Base-by-base conservation (phyloP, 1,140 invertebrate species). In the Pseudomyrmex pallidus region DNA sequence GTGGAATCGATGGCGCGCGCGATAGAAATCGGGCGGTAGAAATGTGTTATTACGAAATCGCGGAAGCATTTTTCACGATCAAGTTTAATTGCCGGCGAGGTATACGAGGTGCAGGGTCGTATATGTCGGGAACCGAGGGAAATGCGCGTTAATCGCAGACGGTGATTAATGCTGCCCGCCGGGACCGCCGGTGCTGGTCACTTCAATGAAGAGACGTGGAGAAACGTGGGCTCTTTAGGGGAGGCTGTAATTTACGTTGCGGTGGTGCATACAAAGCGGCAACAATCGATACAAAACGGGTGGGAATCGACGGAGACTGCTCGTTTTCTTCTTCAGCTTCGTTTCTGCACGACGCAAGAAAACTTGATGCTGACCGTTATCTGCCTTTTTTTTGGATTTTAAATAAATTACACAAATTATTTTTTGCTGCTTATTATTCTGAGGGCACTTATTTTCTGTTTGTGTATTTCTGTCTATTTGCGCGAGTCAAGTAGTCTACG, bases 101-200 rank as follows among this genome's bases (percentile, higher is more conserved):
- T 73, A 59, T 80, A 84, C 68, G 54, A 61, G 59, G 74, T 59
- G 20, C 50, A 59, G 76, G 20, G 46, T 10, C 64, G 50, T 57
- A 52, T 66, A 44, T 74, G 48, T 74, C 52, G 50, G 63, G 15
- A 85, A 80, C 17, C 22, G 74, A 68, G 70, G 72, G 86, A 84
- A 88, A 89, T 80, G 70, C 64, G 61, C 87, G 87, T 89, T 88
- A 88, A 89, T 89, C 87, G 87, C 54, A 73, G 84, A 86, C 87
- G 85, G 87, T 89, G 87, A 88, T 64, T 88, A 89, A 89, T 88
- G 84, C 74, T 46, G 64, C 74, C 44, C 74, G 70, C 20, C 57
- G 77, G 68, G 86, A 87, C 17, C 54, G 48, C 73, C 64, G 59
- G 54, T 56, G 83, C 52, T 76, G 82, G 70, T 80, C 86, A 63